Evolutionary conservation across 2,888 invertebrate genomes (phyloP).

Genomic region (Eilema caniola): DNA sequence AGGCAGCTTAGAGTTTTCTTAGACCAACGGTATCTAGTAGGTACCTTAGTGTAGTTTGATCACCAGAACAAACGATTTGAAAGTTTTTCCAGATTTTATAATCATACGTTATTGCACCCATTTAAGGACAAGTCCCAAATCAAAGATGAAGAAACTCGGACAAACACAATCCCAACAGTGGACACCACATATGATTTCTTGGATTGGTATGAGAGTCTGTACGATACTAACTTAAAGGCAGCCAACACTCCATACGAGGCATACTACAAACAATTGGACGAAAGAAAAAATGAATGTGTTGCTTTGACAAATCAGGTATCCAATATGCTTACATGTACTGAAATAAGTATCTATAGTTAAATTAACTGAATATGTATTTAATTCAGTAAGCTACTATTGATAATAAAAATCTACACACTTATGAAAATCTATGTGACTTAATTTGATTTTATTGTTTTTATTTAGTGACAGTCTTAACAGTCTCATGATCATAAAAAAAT

Average conservation of each 20-base stretch:
- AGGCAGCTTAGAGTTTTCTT: background rate
- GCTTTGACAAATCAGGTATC: slow-evolving; percentile 88
- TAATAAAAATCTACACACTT: too few relatives aligned
- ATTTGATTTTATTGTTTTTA: too few relatives aligned
- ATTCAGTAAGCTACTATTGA: background rate
- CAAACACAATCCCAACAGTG: slow-evolving; percentile 69
- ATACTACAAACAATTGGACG: slow-evolving; percentile 91
- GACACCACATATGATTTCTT: slow-evolving; percentile 91
- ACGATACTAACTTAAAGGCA: slow-evolving; percentile 90
- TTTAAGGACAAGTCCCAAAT: slow-evolving; percentile 50
- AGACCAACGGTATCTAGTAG: background rate
- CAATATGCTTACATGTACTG: background rate
- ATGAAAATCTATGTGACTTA: too few relatives aligned
- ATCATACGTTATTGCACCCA: background rate
- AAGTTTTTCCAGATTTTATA: background rate
- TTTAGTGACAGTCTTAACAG: too few relatives aligned
- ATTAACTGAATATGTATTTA: background rate
- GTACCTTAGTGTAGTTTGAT: background rate
- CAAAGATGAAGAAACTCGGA: slow-evolving; percentile 44
- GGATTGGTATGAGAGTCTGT: slow-evolving; percentile 91
- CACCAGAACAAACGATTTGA: background rate
- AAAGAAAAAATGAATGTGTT: slow-evolving; percentile 90
- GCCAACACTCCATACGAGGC: slow-evolving; percentile 90
- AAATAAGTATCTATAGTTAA: background rate
- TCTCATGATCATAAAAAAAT: too few relatives aligned